Percentiles rank a stretch among this genome's conserved stretches.
These are phyloP conservation scores for Gopherus flavomarginatus DNA, from an alignment of 2,113 vertebrate species.

Conservation along the genomic window DNA sequence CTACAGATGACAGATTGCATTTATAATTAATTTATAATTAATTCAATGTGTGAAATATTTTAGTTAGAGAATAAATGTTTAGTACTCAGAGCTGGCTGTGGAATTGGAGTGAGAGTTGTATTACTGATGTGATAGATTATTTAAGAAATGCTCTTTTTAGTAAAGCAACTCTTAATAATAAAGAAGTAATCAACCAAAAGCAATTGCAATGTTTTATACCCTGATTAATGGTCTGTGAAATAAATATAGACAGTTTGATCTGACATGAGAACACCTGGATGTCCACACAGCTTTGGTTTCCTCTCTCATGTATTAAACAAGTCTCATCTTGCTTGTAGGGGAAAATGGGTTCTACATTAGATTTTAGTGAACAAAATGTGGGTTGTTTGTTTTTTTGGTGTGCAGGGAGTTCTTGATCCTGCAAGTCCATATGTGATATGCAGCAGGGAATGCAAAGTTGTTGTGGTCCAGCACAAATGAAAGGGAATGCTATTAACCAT, in stretches of 20 bases:
- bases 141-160: not conserved
- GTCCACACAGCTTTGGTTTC: not conserved
- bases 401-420: not conserved
- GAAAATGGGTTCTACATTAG: not conserved
- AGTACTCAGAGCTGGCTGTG: not conserved
- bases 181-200: not conserved
- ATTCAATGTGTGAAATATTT: constrained; percentile 11
- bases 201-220: not conserved
- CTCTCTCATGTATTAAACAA: not conserved
- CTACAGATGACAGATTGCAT: constrained; percentile 11
- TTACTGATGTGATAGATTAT: not conserved
- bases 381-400: not conserved
- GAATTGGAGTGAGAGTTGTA: not conserved
- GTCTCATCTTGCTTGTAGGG: not conserved
- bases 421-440: not conserved
- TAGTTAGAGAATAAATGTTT: not conserved
- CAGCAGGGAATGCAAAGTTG: not conserved
- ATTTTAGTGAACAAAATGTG: not conserved
- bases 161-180: not conserved
- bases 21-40: not conserved
- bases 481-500: not conserved
- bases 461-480: not conserved
- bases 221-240: not conserved
- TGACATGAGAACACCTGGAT: not conserved
- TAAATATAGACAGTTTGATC: not conserved